Percentiles rank a stretch among this genome's conserved stretches.
Conservation (phyloP, 2,888 invertebrate genomes). For the Sminthurinus aureus region DNA sequence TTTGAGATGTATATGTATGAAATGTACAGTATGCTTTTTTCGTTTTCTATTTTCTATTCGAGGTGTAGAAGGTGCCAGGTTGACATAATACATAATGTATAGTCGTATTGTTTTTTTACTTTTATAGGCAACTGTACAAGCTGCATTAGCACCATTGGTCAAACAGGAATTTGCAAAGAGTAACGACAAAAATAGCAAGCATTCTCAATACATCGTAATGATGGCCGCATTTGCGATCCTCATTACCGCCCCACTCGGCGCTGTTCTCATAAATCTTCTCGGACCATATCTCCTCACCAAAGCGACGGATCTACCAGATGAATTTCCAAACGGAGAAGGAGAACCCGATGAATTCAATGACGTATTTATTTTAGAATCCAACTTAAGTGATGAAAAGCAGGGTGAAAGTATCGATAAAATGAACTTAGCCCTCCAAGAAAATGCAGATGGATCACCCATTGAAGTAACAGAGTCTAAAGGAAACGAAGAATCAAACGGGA, state of each 20-base stretch:
- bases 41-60: no score
- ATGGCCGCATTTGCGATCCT: slow-evolving; percentile 54
- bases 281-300: slow-evolving; percentile 12
- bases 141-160: slow-evolving; percentile 55
- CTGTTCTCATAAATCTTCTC: slow-evolving; percentile 41
- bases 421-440: no score
- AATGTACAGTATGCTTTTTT: no score
- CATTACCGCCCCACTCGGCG: slow-evolving; percentile 54
- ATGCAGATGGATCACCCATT: no score
- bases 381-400: neutral
- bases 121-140: slow-evolving; percentile 46
- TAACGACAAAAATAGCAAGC: neutral
- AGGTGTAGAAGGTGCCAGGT: no score
- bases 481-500: no score
- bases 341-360: slow-evolving; percentile 13
- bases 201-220: slow-evolving; percentile 46
- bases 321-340: slow-evolving; percentile 30
- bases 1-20: slow-evolving; percentile 50
- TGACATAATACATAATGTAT: no score
- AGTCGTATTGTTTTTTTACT: no score
- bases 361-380: neutral
- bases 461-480: no score
- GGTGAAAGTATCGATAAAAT: neutral
- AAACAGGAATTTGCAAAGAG: slow-evolving; percentile 42
- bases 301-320: slow-evolving; percentile 9